Evolutionary conservation across 2,888 invertebrate species (phyloP).

Genomic region (Cactoblastis cactorum): DNA sequence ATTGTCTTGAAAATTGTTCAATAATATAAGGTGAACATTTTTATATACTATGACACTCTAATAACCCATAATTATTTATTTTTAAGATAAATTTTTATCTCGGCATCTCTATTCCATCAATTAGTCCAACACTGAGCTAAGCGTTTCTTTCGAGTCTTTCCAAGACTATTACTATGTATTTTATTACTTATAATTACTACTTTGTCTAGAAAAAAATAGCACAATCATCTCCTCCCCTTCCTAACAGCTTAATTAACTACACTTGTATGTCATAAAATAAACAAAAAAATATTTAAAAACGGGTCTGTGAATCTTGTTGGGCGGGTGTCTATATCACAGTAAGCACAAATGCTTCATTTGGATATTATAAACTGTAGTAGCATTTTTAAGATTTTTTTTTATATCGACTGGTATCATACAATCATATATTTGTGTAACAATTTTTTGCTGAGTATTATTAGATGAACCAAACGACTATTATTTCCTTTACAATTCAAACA

Average conservation of each 20-base stretch:
- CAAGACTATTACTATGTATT: slow-evolving; percentile 22
- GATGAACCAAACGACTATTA: too few relatives aligned
- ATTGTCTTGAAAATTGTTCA: too few relatives aligned
- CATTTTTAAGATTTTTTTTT: background rate
- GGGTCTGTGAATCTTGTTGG: slow-evolving; percentile 11
- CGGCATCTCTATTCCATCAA: too few relatives aligned
- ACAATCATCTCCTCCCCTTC: slow-evolving; percentile 62
- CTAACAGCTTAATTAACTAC: slow-evolving; percentile 58
- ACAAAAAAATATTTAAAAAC: slow-evolving; percentile 1
- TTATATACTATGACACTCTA: too few relatives aligned
- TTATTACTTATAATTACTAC: background rate
- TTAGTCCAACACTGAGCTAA: too few relatives aligned
- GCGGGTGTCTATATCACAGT: slow-evolving; percentile 13
- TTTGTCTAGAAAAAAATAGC: slow-evolving; percentile 68
- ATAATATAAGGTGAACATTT: too few relatives aligned
- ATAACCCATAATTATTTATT: too few relatives aligned
- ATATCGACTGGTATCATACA: background rate
- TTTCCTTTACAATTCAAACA: too few relatives aligned
- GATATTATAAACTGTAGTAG: slow-evolving; percentile 14
- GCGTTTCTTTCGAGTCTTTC: too few relatives aligned
- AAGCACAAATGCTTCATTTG: slow-evolving; percentile 19
- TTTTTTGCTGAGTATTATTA: background rate
- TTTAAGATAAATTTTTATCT: too few relatives aligned
- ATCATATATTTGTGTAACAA: background rate
- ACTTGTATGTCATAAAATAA: slow-evolving; percentile 12